phyloP scores from a whole-genome alignment of 2,888 invertebrate genomes.

The Himalopsyche kuldschensis region DNA sequence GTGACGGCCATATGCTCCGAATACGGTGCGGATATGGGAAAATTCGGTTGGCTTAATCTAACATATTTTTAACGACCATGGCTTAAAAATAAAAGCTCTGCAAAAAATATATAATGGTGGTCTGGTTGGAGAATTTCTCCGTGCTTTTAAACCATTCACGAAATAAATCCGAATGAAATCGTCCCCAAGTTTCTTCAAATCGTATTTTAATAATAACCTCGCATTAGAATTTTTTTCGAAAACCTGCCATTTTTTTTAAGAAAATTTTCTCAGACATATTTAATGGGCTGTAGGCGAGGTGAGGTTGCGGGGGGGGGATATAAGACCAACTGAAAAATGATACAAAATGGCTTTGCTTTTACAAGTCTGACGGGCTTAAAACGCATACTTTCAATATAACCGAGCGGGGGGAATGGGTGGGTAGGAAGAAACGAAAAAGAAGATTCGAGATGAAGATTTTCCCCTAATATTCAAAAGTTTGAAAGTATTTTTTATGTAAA shows the following conservation, averaged over 20 bases:
- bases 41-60: no score
- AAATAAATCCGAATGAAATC: neutral
- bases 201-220: neutral
- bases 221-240: no score
- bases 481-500: slow-evolving; percentile 1
- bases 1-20: no score
- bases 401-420: neutral
- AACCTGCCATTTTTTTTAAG: neutral
- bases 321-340: neutral
- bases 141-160: no score
- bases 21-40: no score
- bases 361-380: neutral
- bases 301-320: neutral
- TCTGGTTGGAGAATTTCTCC: no score
- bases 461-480: slow-evolving; percentile 1
- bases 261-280: neutral
- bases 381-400: neutral
- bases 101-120: no score
- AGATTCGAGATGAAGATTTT: neutral
- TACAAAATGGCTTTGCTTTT: neutral
- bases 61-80: no score
- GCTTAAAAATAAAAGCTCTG: no score
- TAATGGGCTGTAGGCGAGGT: neutral
- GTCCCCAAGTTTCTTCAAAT: neutral
- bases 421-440: neutral